Conservation (phyloP, 1,140 invertebrate genomes). For the Apocrypta bakeri region DNA sequence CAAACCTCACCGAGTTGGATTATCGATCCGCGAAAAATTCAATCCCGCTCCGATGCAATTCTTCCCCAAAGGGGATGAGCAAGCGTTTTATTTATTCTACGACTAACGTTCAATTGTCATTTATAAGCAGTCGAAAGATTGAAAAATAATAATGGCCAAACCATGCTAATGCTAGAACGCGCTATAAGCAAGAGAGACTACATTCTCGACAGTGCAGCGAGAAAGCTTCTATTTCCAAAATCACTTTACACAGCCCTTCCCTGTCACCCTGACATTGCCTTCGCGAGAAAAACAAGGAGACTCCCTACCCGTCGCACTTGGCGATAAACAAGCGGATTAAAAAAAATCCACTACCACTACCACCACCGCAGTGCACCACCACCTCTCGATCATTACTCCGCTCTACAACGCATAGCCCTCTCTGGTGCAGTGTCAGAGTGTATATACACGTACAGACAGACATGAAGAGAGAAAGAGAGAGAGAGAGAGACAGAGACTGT, state of each 20-base stretch:
- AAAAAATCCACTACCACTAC: background rate
- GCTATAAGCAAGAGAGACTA: too few species aligned
- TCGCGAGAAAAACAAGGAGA: background rate
- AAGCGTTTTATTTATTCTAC: too few species aligned
- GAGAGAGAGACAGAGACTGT: background rate
- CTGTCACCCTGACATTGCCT: background rate
- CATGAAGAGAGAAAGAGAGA: background rate
- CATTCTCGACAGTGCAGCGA: too few species aligned
- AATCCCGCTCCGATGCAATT: background rate
- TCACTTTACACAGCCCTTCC: too few species aligned
- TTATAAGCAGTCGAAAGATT: too few species aligned
- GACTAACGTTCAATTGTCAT: too few species aligned
- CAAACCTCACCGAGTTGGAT: too few species aligned
- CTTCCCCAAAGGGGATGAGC: too few species aligned
- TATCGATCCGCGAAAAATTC: background rate
- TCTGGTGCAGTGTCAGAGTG: background rate
- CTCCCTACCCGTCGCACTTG: too few species aligned
- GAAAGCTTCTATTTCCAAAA: too few species aligned
- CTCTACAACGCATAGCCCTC: background rate
- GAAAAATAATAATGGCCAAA: too few species aligned
- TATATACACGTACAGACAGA: background rate
- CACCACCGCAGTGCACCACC: background rate
- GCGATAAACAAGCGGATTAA: background rate
- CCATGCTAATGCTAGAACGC: too few species aligned
- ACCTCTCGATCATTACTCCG: slow-evolving; percentile 47